Conservation (phyloP, 2,113 vertebrate genomes). For the Hemibagrus wyckioides region DNA sequence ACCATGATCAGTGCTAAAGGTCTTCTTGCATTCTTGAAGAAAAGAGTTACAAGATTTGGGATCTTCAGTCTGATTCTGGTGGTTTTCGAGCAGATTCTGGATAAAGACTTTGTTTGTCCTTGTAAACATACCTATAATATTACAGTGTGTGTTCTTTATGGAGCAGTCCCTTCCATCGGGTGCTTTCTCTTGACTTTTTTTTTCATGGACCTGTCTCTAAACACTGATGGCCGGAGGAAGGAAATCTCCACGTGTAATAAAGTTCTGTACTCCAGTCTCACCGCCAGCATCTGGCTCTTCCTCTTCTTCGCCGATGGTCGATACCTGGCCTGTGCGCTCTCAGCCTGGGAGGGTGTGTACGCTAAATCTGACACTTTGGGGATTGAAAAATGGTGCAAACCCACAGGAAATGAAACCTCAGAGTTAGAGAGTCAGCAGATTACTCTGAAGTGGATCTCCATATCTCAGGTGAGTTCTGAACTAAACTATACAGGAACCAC, state of each 20-base stretch:
- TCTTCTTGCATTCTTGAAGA: background rate
- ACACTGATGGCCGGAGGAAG: too few relatives aligned
- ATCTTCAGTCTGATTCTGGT: background rate
- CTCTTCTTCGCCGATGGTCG: background rate
- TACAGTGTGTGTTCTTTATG: background rate
- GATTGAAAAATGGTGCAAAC: background rate
- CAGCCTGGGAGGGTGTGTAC: background rate
- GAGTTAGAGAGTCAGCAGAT: background rate
- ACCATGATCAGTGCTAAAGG: background rate
- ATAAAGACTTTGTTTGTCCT: background rate
- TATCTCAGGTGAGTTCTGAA: background rate
- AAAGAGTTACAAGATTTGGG: background rate
- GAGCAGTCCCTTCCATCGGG: background rate
- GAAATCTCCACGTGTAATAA: too few relatives aligned
- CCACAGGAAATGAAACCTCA: background rate
- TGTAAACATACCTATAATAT: background rate
- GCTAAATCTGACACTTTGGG: background rate
- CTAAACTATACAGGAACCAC: too few relatives aligned
- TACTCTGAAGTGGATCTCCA: background rate
- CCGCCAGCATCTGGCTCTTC: background rate
- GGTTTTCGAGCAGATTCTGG: background rate
- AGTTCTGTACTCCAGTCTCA: background rate
- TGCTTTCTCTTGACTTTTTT: background rate
- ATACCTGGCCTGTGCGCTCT: background rate
- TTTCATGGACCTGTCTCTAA: background rate